Evolutionary conservation across 1,140 invertebrate species (phyloP).

Genomic region (Ladona fulva): DNA sequence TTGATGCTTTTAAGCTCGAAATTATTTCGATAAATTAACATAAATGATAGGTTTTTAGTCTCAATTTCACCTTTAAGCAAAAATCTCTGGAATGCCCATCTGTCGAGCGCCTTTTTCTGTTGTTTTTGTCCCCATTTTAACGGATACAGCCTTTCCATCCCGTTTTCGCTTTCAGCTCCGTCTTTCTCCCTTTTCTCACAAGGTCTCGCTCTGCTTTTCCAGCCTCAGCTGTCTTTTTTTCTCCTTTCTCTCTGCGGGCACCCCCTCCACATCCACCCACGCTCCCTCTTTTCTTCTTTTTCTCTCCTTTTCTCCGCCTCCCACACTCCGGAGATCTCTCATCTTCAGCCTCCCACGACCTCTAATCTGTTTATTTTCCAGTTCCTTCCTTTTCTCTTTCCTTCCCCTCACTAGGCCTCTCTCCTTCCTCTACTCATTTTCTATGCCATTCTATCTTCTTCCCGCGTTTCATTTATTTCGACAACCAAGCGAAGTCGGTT

Average conservation of each 20-base stretch:
- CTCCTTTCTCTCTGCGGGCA: no score
- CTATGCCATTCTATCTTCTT: no score
- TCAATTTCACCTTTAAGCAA: no score
- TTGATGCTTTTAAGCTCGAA: no score
- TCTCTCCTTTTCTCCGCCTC: neutral
- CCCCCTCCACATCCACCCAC: neutral
- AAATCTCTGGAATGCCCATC: no score
- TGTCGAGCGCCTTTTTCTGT: no score
- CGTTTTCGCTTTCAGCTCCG: neutral
- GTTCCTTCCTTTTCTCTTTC: neutral
- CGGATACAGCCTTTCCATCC: neutral
- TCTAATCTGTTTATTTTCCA: neutral
- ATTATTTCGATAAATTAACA: no score
- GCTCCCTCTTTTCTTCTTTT: neutral
- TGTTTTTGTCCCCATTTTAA: neutral
- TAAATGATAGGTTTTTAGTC: no score
- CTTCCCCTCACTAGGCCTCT: neutral
- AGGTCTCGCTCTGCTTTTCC: no score
- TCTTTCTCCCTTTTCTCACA: neutral
- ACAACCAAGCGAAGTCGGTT: no score
- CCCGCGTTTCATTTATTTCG: no score
- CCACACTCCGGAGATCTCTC: neutral
- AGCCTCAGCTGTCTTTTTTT: neutral
- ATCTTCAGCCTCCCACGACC: neutral
- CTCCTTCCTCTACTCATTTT: neutral